Evolutionary conservation across 2,113 vertebrate species (phyloP).

Genomic region (Colinus virginianus): DNA sequence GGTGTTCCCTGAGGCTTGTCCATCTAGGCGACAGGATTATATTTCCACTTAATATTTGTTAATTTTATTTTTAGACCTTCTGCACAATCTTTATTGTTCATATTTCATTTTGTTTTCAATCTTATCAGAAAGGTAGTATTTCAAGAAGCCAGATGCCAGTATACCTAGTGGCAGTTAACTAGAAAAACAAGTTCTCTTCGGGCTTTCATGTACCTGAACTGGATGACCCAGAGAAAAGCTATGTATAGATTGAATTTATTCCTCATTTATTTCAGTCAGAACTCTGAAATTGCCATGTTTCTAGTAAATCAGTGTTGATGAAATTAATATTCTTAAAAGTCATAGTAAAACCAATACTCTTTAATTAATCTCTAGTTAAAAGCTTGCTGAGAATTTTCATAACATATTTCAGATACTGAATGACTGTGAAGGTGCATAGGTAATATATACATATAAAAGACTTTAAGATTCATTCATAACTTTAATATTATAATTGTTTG

Average conservation of each 20-base stretch:
- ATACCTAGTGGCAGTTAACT: slow-evolving; percentile 1
- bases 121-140: slow-evolving; percentile 21
- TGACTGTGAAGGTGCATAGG: background rate
- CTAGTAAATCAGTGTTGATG: background rate
- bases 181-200: background rate
- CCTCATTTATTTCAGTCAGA: background rate
- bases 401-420: background rate
- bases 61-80: slow-evolving; percentile 7
- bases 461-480: background rate
- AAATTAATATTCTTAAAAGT: background rate
- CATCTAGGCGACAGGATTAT: background rate
- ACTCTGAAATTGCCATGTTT: background rate
- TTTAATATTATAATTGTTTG: background rate
- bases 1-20: background rate
- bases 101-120: slow-evolving; percentile 17
- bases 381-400: background rate
- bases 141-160: background rate
- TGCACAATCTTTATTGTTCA: background rate
- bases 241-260: background rate
- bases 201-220: background rate
- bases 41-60: background rate
- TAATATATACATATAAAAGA: background rate
- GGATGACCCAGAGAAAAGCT: background rate
- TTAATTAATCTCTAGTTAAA: background rate
- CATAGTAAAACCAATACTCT: background rate